Conservation (phyloP, 2,113 vertebrate species). For the Tyto alba region DNA sequence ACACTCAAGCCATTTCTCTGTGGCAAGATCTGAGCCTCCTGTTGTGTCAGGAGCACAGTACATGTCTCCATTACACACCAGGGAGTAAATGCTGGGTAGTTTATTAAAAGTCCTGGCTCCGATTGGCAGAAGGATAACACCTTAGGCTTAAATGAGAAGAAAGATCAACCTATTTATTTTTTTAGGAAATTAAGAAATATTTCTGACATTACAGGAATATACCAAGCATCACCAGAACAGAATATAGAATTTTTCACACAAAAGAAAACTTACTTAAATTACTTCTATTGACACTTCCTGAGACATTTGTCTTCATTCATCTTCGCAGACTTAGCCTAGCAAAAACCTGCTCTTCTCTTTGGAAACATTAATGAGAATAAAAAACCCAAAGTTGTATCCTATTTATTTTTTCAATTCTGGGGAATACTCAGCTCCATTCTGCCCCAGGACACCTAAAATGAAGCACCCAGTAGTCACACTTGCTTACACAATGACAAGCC, state of each 20-base stretch:
- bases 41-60: neutral
- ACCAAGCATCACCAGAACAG: neutral
- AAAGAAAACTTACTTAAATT: neutral
- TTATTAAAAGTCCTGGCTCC: neutral
- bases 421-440: neutral
- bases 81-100: neutral
- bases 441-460: neutral
- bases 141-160: neutral
- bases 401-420: neutral
- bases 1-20: accelerated
- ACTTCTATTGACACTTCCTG: neutral
- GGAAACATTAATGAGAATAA: neutral
- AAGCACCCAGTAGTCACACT: neutral
- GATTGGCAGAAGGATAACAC: neutral
- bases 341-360: neutral
- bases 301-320: neutral
- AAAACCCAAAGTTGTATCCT: neutral
- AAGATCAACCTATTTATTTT: neutral
- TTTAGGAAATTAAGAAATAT: neutral
- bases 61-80: accelerated
- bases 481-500: neutral
- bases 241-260: neutral
- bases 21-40: neutral
- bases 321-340: neutral
- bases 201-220: neutral